Evolutionary conservation across 2,888 invertebrate genomes (phyloP).

Genomic region (Agapostemon virescens): DNA sequence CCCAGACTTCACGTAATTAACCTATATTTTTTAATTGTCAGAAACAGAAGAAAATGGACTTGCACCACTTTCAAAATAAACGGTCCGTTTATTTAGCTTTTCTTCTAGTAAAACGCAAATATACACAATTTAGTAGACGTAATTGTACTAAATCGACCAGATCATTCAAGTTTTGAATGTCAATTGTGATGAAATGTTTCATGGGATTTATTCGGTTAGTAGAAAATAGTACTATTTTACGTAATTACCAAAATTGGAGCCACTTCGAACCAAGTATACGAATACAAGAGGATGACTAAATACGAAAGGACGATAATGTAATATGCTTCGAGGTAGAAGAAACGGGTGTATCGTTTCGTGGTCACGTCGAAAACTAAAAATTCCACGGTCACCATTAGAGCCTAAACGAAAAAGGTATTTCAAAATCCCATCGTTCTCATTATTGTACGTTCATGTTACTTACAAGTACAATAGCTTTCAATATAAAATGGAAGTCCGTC

Average conservation of each 20-base stretch:
- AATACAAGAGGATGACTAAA: conserved; percentile 24
- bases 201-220: neutral
- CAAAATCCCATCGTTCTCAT: neutral
- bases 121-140: neutral
- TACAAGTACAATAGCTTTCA: conserved; percentile 58
- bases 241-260: conserved; percentile 29
- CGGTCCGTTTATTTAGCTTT: too few species aligned
- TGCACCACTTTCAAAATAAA: too few species aligned
- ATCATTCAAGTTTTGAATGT: too few species aligned
- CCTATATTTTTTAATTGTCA: too few species aligned
- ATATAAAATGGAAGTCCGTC: conserved; percentile 51
- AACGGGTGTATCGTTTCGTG: neutral
- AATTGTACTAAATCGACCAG: too few species aligned
- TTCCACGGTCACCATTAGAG: conserved; percentile 10
- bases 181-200: too few species aligned
- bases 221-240: neutral
- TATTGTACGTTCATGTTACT: conserved; percentile 12
- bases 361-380: conserved; percentile 15
- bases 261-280: conserved; percentile 26
- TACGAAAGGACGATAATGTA: conserved; percentile 2
- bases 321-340: conserved; percentile 16
- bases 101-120: neutral
- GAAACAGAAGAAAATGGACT: too few species aligned
- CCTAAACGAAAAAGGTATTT: neutral
- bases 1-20: too few species aligned